Evolutionary conservation across 2,888 invertebrate genomes (phyloP), one percentile per base, ranked within the genome.

Genomic region (Thysanoteuthis rhombus): DNA sequence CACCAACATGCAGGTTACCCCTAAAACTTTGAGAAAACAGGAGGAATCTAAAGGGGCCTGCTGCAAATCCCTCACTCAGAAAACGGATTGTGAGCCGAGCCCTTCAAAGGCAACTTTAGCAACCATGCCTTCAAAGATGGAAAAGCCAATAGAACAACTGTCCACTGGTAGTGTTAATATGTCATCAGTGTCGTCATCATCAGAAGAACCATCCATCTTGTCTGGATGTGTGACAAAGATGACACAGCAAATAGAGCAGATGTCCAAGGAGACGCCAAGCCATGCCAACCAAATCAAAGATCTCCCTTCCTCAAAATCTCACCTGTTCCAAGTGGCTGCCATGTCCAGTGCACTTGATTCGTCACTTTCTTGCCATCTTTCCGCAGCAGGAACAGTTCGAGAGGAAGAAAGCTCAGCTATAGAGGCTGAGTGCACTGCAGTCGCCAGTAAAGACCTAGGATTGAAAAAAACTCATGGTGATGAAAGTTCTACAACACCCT

Each of bases 401-500:
- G 91, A 25, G 89, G 93, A 94, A 42, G 94, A 93, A 93, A 75
- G 89, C 12, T 89, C 38, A n/a, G 42, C 40, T 89, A 58, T 75
- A 93, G 94, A 94, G 36, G 93, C 94, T 93, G 94, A 92, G 39
- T 92, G 93, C n/a, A 40, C 28, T 36, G 36, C 16, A 47, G 36
- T 42, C 47, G 28, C n/a, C 52, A 93, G 93, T 19, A 93, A 93
- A 47, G 94, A 94, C 40, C 93, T 92, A n/a, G 94, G 94, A 93
- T 93, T 42, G 89, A 93, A 92, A 90, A 36, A 89, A 42, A 52
- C 58, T 39, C 52, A 90, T 36, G 42, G 89, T 6, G 94, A 58
- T 92, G 93, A 42, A 89, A 93, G 93, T 45, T 36, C 89, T 32
- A 92, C 58, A 36, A 28, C 22, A 28, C 89, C n/a, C 36, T 36